phyloP scores from a whole-genome alignment of 2,888 invertebrate species.

The Candidula unifasciata region DNA sequence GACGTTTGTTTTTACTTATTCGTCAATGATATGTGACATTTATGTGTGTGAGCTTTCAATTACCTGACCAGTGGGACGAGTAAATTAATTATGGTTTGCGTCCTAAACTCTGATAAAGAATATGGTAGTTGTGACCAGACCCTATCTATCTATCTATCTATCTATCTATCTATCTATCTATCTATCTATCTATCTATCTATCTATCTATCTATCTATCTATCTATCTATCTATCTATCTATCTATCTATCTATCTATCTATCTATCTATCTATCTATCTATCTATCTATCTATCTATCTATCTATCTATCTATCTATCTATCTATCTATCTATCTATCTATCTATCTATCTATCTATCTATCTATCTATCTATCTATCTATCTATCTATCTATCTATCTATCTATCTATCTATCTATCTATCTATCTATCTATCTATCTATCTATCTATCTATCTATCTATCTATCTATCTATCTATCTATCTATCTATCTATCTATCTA shows the following conservation, averaged over 20 bases:
- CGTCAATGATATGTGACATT: too few relatives aligned
- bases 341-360: background rate
- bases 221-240: conserved; percentile 23
- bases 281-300: background rate
- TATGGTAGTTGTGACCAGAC: too few relatives aligned
- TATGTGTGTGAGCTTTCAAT: too few relatives aligned
- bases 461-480: background rate
- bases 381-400: too few relatives aligned
- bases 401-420: too few relatives aligned
- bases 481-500: background rate
- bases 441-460: background rate
- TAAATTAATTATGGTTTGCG: too few relatives aligned
- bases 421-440: too few relatives aligned
- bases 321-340: background rate
- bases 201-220: conserved; percentile 23
- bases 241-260: conserved; percentile 6
- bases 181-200: conserved; percentile 7
- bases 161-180: background rate
- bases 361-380: too few relatives aligned
- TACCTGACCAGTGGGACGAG: too few relatives aligned
- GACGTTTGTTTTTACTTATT: too few relatives aligned
- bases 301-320: conserved; percentile 18
- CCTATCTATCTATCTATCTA: too few relatives aligned
- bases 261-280: background rate
- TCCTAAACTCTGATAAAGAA: too few relatives aligned